These are phyloP conservation scores for Nomada ruficornis DNA, from an alignment of 2,888 invertebrate genomes.

Conservation along the genomic window DNA sequence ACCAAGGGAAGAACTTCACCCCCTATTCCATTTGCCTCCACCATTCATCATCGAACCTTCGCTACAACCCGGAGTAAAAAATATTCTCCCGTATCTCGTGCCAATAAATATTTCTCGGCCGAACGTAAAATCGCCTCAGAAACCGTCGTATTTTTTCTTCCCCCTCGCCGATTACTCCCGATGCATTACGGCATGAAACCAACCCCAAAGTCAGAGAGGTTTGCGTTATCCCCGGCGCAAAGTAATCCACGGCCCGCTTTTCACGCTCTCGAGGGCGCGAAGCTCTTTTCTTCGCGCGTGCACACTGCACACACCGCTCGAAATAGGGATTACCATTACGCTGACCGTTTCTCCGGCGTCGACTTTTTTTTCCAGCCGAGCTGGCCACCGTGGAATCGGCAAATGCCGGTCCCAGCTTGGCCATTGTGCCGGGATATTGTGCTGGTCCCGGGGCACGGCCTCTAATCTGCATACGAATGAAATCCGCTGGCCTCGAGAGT, in stretches of 20 bases:
- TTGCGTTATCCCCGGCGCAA: neutral
- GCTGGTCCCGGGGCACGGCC: constrained; percentile 1
- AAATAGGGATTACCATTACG: constrained; percentile 44
- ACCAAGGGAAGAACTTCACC: neutral
- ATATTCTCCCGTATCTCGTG: too few species aligned
- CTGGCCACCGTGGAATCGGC: constrained; percentile 36
- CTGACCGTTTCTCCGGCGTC: constrained; percentile 16
- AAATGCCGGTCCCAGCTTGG: constrained; percentile 22
- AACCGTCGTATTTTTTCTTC: neutral
- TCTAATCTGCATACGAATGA: constrained; percentile 66
- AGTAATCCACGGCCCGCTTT: constrained; percentile 17
- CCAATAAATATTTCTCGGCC: too few species aligned
- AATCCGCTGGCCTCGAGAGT: constrained; percentile 47
- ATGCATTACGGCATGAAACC: neutral
- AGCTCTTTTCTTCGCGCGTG: constrained; percentile 10
- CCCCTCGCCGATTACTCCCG: neutral
- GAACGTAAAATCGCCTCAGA: neutral
- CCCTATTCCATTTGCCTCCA: neutral
- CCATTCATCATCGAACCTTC: too few species aligned
- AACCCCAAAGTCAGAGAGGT: neutral
- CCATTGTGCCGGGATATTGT: constrained; percentile 43
- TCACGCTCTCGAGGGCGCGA: neutral
- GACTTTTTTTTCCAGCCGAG: constrained; percentile 48
- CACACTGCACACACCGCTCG: neutral
- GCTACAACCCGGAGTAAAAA: too few species aligned